A percentile compares a stretch with the other conserved stretches of the same genome.
Evolutionary conservation across 2,888 invertebrate species (phyloP).

Genomic region (Callimorpha dominula): DNA sequence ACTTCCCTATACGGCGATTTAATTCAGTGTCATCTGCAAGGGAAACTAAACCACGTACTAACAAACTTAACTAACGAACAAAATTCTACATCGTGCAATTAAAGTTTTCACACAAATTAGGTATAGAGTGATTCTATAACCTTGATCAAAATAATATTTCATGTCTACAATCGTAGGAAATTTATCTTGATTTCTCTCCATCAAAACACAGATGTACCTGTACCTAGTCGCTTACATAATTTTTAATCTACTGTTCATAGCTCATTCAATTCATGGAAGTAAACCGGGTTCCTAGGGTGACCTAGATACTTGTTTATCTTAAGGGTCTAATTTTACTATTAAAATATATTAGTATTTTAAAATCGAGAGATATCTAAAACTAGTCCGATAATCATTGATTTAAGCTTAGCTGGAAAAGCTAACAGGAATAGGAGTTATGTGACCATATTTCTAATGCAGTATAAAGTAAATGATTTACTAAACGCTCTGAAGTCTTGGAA

Average conservation of each 20-base stretch:
- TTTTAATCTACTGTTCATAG: not conserved
- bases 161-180: not conserved
- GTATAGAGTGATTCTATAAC: not conserved
- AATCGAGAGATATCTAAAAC: no score
- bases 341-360: not conserved
- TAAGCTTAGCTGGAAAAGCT: no score
- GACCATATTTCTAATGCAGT: no score
- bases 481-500: no score
- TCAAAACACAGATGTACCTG: no score
- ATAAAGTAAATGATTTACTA: no score
- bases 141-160: not conserved
- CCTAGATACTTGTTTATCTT: constrained; percentile 7
- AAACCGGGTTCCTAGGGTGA: not conserved
- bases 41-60: not conserved
- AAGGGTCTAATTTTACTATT: constrained; percentile 19
- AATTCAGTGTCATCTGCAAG: not conserved
- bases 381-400: no score
- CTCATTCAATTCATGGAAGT: not conserved
- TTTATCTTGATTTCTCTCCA: no score
- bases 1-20: not conserved
- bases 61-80: no score
- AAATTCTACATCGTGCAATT: not conserved
- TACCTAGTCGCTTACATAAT: not conserved
- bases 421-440: no score
- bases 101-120: not conserved